A percentile compares a stretch with the other conserved stretches of the same genome.
phyloP scores from a whole-genome alignment of 2,113 vertebrate species.

The Falcunculus frontatus region DNA sequence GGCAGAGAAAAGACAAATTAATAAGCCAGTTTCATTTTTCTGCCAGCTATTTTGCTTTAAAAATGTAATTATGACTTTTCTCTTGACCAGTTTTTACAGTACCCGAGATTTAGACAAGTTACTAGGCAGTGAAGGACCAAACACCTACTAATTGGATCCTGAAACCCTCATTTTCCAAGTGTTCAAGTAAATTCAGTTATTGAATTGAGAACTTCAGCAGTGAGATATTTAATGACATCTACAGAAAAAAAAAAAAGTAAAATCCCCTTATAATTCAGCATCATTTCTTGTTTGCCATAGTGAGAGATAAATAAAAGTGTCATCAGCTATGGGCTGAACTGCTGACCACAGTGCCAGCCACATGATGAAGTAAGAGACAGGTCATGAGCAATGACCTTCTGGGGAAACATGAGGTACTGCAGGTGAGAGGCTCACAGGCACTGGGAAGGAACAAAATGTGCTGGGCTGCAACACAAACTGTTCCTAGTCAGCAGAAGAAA shows the following conservation, averaged over 20 bases:
- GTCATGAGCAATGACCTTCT: background rate
- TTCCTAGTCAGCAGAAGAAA: background rate
- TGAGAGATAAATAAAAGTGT: background rate
- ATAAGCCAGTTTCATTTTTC: background rate
- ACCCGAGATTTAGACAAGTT: background rate
- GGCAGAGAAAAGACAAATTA: background rate
- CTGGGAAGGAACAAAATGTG: background rate
- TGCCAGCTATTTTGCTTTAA: background rate
- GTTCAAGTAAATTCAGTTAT: background rate
- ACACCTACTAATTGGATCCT: background rate
- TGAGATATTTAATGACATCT: background rate
- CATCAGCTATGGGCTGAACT: background rate
- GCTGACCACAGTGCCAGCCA: background rate
- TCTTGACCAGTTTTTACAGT: background rate
- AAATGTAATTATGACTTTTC: background rate
- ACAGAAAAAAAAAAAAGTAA: background rate
- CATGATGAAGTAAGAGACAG: rapidly evolving
- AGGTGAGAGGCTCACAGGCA: background rate
- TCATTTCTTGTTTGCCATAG: background rate
- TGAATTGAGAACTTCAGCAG: background rate
- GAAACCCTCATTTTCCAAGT: background rate
- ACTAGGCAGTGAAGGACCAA: background rate
- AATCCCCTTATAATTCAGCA: rapidly evolving
- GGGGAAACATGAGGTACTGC: background rate
- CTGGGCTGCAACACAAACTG: background rate